Base-by-base conservation (phyloP, 2,888 invertebrate genomes). In the Leistus spinibarbis region DNA sequence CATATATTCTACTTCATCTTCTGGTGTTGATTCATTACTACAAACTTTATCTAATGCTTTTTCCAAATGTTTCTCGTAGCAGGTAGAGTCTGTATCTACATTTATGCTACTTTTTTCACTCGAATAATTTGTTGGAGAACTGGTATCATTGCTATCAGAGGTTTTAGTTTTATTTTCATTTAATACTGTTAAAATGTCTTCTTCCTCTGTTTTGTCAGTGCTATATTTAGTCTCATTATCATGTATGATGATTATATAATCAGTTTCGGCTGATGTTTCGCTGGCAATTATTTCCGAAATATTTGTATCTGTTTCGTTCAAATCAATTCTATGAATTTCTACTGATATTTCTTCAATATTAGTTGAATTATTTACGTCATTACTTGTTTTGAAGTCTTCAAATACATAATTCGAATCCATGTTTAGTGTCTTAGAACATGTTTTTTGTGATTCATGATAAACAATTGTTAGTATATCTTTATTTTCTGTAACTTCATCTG, bases 151-250 rank as follows among this genome's bases (percentile, higher is more conserved):
- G 9, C 16, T 20, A 7, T 20, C 57, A 16, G 9, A 2, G 16
- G 13, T 57, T 2, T 57, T 57, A 2, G 7, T 40, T 40, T 40
- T 40, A 40, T 40, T 40, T 40, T 40, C 10, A 10, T 40, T 40
- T 40, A 40, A 3, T 5, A 5, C 40, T 10, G 5, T 40, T 40
- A 13, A 13, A 10, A 40, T 5, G 3, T 40, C 40, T 10, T 40
- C 13, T 13, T 1, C 40, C 5, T 40, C 40, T 7, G 40, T 40
- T 40, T 40, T 40, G 40, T 40, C 40, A 10, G 20, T 64, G n/a
- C 16, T 64, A 64, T 64, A 22, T 64, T 22, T 64, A 64, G 64
- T 20, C 24, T 20, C 16, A 24, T 9, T 24, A 64, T 64, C 64
- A 23, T 23, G 10, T 23, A 64, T 64, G 20, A 64, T 64, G 64